Evolutionary conservation across 2,888 invertebrate species (phyloP), one percentile per base, ranked within the genome.

Genomic region (Lasiommata megera): DNA sequence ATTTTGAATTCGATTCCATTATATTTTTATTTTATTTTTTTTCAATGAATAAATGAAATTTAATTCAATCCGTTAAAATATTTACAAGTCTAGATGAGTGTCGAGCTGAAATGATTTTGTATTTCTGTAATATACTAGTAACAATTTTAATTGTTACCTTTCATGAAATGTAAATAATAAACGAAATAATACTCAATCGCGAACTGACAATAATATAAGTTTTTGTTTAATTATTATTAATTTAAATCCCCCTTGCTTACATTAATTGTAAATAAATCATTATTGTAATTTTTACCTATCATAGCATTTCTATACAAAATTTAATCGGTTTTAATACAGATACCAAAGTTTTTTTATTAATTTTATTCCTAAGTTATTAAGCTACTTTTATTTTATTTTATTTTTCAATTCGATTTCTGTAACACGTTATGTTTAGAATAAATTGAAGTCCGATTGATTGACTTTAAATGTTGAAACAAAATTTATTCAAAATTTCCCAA

Each of bases 341-440:
- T 90, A 88, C 90, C 90, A 90, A 90, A 90, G 90, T 90, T 88
- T 84, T n/a, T 84, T 86, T 84, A 82, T 80, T 86, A 86, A 84
- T 87, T 84, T 84, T 80, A 83, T 79, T 77, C 75, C 80, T 88
- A 85, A 84, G 79, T 83, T 88, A 79, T 82, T 87, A 83, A 84
- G 81, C 80, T 80, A 80, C 70, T 81, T 76, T 71, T 76, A 73
- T 78, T 78, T 67, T 77, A 73, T 77, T 73, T 76, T 77, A 72
- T 72, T 73, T 76, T 77, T 76, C 65, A 58, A 69, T 58, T 79
- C 78, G 76, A 78, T 75, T 68, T 73, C 31, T 82, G 80, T 83
- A 80, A 84, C 82, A 66, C 18, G 16, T 52, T 62, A 66, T 50
- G 11, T 57, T 53, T 53, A 28, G 43, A 55, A 29, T 52, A 50